A percentile compares a stretch with the other conserved stretches of the same genome.
Conservation (phyloP, 2,797 vertebrate genomes). For the Arvicola amphibius region DNA sequence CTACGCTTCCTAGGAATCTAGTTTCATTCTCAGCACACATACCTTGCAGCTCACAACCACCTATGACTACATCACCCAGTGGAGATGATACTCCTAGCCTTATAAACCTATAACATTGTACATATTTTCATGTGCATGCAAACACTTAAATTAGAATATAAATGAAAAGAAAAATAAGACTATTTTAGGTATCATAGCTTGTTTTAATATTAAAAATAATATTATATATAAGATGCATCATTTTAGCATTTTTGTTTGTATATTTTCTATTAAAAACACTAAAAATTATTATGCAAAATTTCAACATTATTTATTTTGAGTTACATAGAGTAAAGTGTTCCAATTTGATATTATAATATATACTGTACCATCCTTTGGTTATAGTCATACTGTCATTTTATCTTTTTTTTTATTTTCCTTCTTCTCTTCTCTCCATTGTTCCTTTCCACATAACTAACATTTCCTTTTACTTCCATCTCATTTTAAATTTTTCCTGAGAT, state of each 20-base stretch:
- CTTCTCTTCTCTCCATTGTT: background rate
- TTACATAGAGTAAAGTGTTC: background rate
- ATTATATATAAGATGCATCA: background rate
- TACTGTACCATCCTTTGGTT: background rate
- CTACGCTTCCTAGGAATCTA: background rate
- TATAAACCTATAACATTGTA: background rate
- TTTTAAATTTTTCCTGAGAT: background rate
- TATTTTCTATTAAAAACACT: background rate
- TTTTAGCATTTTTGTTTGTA: background rate
- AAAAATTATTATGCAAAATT: background rate
- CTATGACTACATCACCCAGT: background rate
- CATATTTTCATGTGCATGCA: background rate
- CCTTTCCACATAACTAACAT: background rate
- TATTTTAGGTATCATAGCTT: background rate
- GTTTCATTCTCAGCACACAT: background rate
- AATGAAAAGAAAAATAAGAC: background rate
- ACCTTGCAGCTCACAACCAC: background rate
- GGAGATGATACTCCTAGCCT: background rate
- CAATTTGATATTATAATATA: background rate
- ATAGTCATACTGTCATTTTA: background rate
- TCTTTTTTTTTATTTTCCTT: background rate
- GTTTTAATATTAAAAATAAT: background rate
- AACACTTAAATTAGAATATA: background rate
- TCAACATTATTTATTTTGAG: background rate
- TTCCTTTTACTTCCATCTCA: background rate